Base-by-base conservation (phyloP, 2,797 vertebrate genomes). In the Amazonetta brasiliensis region DNA sequence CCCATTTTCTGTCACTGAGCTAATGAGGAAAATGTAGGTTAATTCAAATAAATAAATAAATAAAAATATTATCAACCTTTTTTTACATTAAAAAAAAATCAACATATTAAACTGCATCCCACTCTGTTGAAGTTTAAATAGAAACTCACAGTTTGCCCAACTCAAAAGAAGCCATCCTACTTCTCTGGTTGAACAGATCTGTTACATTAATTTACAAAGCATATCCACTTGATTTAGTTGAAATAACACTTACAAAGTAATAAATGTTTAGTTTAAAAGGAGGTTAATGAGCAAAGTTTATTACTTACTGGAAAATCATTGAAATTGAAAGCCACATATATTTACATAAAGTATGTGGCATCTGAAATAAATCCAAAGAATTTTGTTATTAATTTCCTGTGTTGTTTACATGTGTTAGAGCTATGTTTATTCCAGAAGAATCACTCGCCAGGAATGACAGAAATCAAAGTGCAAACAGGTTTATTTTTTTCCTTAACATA, bases 371-470 rank as follows among this genome's bases (percentile, higher is more conserved):
- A 94, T 95, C 92, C 96, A 97, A 96, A 92, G 74, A 97, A 97
- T 98, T 97, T 97, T 97, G 92, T 95, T 97, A 97, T 97, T 91
- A 89, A 95, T 97, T 96, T 97, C 95, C 93, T 95, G 82, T 95
- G 93, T 97, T 97, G 97, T 97, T 98, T 98, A 97, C 95, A 97
- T 95, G 90, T 96, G 94, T 95, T 96, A 89, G 83, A 60, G 94
- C 78, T 94, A 68, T 96, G 93, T 97, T 97, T 97, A 96, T 96
- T 96, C 95, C 94, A 95, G 83, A 95, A 84, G 93, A 96, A 93
- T 96, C 95, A 95, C 91, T 97, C 93, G 85, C 95, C 92, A 96
- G 63, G 87, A 97, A 76, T 92, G 78, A 97, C 91, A 97, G 89
- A 95, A 97, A 95, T 98, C 89, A 97, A 97, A 98, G 94, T 96